Evolutionary conservation across 1,140 invertebrate species (phyloP), one percentile per base, ranked within the genome.

Genomic region (Macrosteles quadrilineatus): DNA sequence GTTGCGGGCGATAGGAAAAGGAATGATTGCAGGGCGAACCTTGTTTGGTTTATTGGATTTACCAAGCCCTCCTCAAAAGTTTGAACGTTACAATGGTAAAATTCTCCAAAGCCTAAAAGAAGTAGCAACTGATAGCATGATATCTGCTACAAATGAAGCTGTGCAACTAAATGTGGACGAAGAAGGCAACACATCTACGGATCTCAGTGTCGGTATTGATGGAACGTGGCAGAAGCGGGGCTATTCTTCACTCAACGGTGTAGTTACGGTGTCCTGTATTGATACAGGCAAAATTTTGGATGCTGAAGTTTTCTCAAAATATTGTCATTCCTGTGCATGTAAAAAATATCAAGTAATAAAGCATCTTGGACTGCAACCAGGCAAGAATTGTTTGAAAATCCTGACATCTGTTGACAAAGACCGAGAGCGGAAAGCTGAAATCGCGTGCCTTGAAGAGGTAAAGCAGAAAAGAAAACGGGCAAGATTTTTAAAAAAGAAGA

Each of bases 181-280:
- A 59, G 25, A 59, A 6, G 55, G 55, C 4, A 27, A 70, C 17
- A 53, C n/a, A 2, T 30, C 40, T 4, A 67, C 12, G 17, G 43
- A 68, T 65, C 23, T 70, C 19, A 25, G 23, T 30, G 29, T 70
- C 27, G 69, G 57, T 21, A 40, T 66, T 32, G 69, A 70, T 29
- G 69, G 62, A 3, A 67, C 59, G 29, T 70, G 69, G 69, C 69
- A 70, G 30, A 70, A 67, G 63, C 25, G 59, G 11, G 63, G 69
- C 17, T 59, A 68, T 62, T 36, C 69, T 12, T 68, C 69, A 36
- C 27, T 67, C 21, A 70, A 70, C 27, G 40, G 40, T 68, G 69
- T 67, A 43, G 69, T 47, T 36, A 70, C 69, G 17, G 63, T 70
- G 9, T 67, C 69, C 6, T 40, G 69, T 65, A 31, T 70, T 27